Percentiles rank a stretch among this genome's conserved stretches.
Conservation (phyloP, 2,888 invertebrate genomes). For the Sarcophaga carnaria region DNA sequence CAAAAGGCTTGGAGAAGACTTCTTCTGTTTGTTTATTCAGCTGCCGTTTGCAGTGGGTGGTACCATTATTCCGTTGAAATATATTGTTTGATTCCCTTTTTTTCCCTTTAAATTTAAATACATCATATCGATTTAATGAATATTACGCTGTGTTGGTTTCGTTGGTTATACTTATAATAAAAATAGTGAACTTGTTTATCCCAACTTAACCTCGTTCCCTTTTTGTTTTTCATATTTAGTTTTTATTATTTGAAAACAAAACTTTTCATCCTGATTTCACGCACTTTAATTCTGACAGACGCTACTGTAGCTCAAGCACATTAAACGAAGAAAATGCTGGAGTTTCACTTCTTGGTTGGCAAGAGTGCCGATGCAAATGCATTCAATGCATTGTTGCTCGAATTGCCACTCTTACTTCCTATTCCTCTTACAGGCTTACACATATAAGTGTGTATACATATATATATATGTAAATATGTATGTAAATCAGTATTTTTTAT, state of each 20-base stretch:
- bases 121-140: too few species aligned
- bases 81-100: too few species aligned
- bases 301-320: background rate
- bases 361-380: constrained; percentile 13
- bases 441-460: background rate
- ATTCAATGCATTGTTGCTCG: constrained; percentile 35
- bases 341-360: constrained; percentile 4
- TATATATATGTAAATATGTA: too few species aligned
- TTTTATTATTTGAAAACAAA: constrained; percentile 3
- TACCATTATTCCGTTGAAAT: constrained; percentile 19
- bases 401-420: constrained; percentile 36
- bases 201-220: too few species aligned
- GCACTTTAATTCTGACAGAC: background rate
- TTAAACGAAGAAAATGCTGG: background rate
- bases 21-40: constrained; percentile 32
- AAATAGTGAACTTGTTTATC: too few species aligned
- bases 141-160: too few species aligned
- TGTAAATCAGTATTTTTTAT: too few species aligned
- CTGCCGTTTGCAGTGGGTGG: constrained; percentile 44
- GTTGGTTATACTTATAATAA: too few species aligned
- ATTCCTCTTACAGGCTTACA: background rate
- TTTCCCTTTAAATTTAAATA: too few species aligned
- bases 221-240: background rate
- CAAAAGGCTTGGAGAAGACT: background rate
- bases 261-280: constrained; percentile 18